These are phyloP conservation scores for Notothenia coriiceps DNA, from an alignment of 2,113 vertebrate species.

Conservation along the genomic window DNA sequence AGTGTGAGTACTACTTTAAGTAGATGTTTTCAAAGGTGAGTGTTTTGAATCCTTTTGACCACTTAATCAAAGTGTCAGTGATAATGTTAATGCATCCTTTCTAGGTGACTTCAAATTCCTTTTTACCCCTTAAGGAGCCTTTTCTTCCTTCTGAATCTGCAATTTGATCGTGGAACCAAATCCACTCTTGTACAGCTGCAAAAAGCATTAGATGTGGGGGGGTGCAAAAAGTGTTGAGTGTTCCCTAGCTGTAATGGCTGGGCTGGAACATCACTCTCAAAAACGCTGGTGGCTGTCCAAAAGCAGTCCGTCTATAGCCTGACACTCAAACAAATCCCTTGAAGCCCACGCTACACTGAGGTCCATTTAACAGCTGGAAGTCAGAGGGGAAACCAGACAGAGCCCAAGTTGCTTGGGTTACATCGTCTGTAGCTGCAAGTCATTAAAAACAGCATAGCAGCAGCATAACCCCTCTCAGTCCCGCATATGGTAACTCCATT, in stretches of 20 bases:
- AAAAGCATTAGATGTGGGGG: constrained; percentile 69
- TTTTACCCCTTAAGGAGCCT: constrained; percentile 35
- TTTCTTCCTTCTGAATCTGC: constrained; percentile 43
- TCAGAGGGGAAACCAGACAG: constrained; percentile 52
- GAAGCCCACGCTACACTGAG: constrained; percentile 57
- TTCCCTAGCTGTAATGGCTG: constrained; percentile 58
- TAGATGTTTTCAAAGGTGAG: constrained; percentile 14
- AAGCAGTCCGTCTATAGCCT: constrained; percentile 39
- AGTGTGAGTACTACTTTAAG: background rate
- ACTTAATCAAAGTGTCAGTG: constrained; percentile 28
- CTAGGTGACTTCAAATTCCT: constrained; percentile 42
- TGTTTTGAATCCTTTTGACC: constrained; percentile 23
- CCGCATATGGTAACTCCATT: constrained; percentile 77
- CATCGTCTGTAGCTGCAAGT: constrained; percentile 65
- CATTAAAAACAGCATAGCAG: constrained; percentile 38
- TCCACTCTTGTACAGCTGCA: constrained; percentile 68
- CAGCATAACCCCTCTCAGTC: constrained; percentile 21
- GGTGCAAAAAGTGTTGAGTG: constrained; percentile 46
- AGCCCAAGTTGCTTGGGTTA: constrained; percentile 65
- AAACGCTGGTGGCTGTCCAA: constrained; percentile 60
- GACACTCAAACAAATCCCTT: constrained; percentile 62
- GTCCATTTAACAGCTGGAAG: constrained; percentile 63
- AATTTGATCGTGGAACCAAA: constrained; percentile 65
- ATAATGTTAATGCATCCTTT: constrained; percentile 25
- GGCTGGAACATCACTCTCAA: constrained; percentile 68